Percentiles rank a stretch among this genome's conserved stretches.
Evolutionary conservation across 1,140 invertebrate species (phyloP).

Genomic region (Drosophila parabipectinata): DNA sequence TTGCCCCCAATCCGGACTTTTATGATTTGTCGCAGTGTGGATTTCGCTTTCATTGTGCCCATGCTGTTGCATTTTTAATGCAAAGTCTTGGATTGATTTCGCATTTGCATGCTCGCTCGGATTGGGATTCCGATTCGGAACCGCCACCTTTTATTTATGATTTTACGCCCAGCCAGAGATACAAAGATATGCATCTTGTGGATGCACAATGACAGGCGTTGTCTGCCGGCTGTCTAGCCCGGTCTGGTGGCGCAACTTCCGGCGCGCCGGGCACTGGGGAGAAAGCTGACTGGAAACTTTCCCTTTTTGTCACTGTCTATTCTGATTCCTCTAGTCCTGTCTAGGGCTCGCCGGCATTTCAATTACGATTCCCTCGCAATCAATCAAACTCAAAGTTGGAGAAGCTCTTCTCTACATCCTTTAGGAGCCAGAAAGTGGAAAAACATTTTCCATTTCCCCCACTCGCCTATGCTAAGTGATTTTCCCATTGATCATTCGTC

Average conservation of each 20-base stretch:
- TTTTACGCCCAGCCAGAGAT: constrained; percentile 28
- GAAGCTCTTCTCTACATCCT: constrained; percentile 38
- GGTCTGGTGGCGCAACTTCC: constrained; percentile 18
- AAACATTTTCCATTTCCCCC: constrained; percentile 52
- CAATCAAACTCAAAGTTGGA: constrained; percentile 73
- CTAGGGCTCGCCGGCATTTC: constrained; percentile 55
- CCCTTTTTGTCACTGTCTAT: constrained; percentile 60
- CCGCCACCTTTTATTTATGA: constrained; percentile 44
- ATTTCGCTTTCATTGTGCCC: constrained; percentile 47
- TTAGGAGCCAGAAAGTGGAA: constrained; percentile 31
- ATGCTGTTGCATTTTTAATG: constrained; percentile 69
- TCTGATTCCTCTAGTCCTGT: constrained; percentile 1
- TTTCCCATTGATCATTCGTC: constrained; percentile 45
- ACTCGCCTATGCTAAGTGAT: constrained; percentile 37
- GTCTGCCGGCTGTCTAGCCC: constrained; percentile 60
- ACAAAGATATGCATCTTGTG: constrained; percentile 33
- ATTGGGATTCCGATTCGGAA: neutral
- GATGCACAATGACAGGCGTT: constrained; percentile 41
- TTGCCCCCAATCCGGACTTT: constrained; percentile 22
- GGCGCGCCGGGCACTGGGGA: constrained; percentile 8
- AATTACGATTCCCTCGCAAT: constrained; percentile 68
- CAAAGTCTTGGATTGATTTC: constrained; percentile 58
- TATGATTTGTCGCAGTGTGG: constrained; percentile 63
- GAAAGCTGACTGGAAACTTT: constrained; percentile 70
- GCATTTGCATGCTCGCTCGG: constrained; percentile 59